Evolutionary conservation across 2,888 invertebrate genomes (phyloP).

Genomic region (Ischnura elegans): DNA sequence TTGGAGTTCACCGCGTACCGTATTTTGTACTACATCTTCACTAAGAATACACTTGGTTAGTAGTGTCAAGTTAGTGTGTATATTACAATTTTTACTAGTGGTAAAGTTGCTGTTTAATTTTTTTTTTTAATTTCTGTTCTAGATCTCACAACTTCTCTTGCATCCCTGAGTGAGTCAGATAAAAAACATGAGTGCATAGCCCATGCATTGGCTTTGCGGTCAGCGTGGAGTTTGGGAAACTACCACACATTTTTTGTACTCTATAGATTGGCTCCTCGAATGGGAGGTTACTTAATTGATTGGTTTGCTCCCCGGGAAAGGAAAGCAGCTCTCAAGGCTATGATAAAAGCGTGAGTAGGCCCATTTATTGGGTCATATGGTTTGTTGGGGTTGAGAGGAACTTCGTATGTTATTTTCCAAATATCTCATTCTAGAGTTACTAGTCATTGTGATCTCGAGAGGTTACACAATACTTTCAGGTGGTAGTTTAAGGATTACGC

Average conservation of each 20-base stretch:
- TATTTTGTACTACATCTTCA: conserved; percentile 98
- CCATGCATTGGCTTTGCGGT: conserved; percentile 92
- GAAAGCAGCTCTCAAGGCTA: conserved; percentile 92
- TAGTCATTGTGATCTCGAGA: background rate
- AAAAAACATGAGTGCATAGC: conserved; percentile 89
- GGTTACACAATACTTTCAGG: background rate
- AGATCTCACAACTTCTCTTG: conserved; percentile 96
- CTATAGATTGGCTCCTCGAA: conserved; percentile 93
- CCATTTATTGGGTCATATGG: background rate
- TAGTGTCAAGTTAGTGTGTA: conserved; percentile 68
- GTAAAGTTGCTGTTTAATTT: conserved; percentile 36
- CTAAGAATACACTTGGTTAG: conserved; percentile 97
- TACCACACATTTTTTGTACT: conserved; percentile 95
- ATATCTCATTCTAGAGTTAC: background rate
- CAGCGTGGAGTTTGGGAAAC: conserved; percentile 96
- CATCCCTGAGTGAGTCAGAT: conserved; percentile 88
- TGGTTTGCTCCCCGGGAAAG: conserved; percentile 98
- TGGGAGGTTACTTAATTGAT: conserved; percentile 98
- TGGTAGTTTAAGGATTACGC: too few relatives aligned
- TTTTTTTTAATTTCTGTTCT: conserved; percentile 77
- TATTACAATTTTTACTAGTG: conserved; percentile 68
- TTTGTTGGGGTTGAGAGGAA: background rate
- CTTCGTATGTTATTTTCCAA: background rate
- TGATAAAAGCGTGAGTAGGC: conserved; percentile 97
- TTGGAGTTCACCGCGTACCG: conserved; percentile 97